Evolutionary conservation across 2,113 vertebrate species (phyloP).

Genomic region (Charina bottae): DNA sequence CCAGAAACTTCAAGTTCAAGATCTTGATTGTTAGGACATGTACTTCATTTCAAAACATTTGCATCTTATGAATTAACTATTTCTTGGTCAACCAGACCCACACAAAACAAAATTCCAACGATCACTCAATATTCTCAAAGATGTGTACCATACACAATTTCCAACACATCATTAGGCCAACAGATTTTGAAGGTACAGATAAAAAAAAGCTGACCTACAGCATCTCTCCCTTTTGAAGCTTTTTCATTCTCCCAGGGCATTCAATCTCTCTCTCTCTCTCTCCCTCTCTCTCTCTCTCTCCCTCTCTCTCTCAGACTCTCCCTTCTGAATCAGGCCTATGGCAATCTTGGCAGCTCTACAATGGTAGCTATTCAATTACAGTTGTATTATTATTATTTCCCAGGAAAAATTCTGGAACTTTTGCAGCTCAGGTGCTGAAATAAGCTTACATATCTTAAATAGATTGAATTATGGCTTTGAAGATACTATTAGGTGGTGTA

Average conservation of each 20-base stretch:
- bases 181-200: neutral
- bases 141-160: too few species aligned
- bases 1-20: constrained; percentile 2
- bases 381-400: neutral
- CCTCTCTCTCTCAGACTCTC: too few species aligned
- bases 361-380: neutral
- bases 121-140: neutral
- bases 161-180: neutral
- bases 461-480: neutral
- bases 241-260: neutral
- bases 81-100: neutral
- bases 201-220: neutral
- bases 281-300: too few species aligned
- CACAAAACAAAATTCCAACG: neutral
- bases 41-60: neutral
- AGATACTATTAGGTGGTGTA: neutral
- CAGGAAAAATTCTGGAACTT: neutral
- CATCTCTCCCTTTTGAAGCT: neutral
- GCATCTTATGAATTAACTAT: neutral
- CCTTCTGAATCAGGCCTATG: neutral
- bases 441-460: neutral
- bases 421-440: neutral
- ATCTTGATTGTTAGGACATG: neutral
- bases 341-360: neutral
- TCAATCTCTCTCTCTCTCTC: neutral